Conservation (phyloP, 2,888 invertebrate genomes). For the Drosophila antonietae region DNA sequence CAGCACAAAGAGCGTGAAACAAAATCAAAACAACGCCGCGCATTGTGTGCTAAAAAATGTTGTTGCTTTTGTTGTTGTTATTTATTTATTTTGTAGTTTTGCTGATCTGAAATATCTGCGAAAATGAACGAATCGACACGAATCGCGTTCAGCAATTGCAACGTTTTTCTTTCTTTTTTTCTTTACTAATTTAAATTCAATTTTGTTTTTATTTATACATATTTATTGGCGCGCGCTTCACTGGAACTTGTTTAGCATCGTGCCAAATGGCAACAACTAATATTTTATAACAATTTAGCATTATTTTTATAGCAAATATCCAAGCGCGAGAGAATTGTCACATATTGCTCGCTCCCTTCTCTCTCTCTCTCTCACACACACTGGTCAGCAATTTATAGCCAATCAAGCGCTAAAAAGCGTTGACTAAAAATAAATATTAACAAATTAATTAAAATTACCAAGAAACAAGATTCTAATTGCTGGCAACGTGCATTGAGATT, state of each 20-base stretch:
- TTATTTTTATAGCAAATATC: slow-evolving; percentile 55
- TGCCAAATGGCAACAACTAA: slow-evolving; percentile 76
- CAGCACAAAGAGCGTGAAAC: slow-evolving; percentile 34
- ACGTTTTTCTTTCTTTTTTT: slow-evolving; percentile 1
- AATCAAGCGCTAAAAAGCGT: slow-evolving; percentile 63
- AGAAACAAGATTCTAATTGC: slow-evolving; percentile 31
- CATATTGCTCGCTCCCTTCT: not conserved
- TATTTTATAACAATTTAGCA: slow-evolving; percentile 58
- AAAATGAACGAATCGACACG: slow-evolving; percentile 44
- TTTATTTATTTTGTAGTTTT: slow-evolving; percentile 8
- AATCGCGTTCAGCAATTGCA: slow-evolving; percentile 44
- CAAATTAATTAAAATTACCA: slow-evolving; percentile 64
- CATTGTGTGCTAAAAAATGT: slow-evolving; percentile 12
- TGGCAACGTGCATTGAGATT: not conserved
- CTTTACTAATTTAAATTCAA: slow-evolving; percentile 17
- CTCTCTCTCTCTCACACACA: not conserved
- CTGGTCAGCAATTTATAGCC: slow-evolving; percentile 51
- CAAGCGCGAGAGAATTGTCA: slow-evolving; percentile 11
- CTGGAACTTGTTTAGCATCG: slow-evolving; percentile 57
- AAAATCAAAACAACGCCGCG: slow-evolving; percentile 30
- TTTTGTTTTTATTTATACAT: slow-evolving; percentile 33
- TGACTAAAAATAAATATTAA: slow-evolving; percentile 79
- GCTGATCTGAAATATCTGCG: slow-evolving; percentile 39
- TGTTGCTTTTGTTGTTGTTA: not conserved
- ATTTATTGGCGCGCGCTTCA: slow-evolving; percentile 1